A percentile compares a stretch with the other conserved stretches of the same genome.
phyloP scores from a whole-genome alignment of 2,888 invertebrate species.

The Strigamia transsilvanica region DNA sequence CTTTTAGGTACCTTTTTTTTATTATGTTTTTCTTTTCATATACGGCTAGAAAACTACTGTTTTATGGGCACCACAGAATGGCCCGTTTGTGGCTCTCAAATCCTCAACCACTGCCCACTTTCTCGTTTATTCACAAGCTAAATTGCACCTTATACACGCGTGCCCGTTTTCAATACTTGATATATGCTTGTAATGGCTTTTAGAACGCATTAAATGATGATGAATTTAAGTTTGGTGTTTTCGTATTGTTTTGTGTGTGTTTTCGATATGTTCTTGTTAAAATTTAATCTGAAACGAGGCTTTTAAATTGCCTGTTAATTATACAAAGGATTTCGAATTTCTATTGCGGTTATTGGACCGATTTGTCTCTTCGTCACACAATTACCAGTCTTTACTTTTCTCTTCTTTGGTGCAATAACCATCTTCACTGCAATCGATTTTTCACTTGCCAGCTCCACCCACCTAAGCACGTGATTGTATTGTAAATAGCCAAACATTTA shows the following conservation, averaged over 20 bases:
- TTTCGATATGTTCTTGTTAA: too few relatives aligned
- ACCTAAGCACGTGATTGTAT: too few relatives aligned
- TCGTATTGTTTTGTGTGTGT: not conserved
- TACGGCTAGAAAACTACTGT: not conserved
- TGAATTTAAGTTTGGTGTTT: not conserved
- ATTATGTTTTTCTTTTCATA: not conserved
- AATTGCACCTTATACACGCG: not conserved
- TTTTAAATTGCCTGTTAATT: not conserved
- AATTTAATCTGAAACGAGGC: not conserved
- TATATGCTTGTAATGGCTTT: not conserved
- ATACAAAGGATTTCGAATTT: not conserved
- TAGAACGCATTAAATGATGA: not conserved
- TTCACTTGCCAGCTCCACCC: not conserved
- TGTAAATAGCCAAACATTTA: too few relatives aligned
- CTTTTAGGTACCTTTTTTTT: too few relatives aligned
- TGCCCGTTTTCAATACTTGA: not conserved
- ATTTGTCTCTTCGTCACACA: conserved; percentile 29
- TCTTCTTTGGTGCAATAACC: conserved; percentile 24
- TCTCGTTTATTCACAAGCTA: conserved; percentile 18
- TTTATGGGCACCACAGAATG: conserved; percentile 12
- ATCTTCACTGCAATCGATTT: conserved; percentile 15
- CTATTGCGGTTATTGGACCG: not conserved
- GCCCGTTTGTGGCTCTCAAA: conserved; percentile 38
- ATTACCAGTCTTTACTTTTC: too few relatives aligned
- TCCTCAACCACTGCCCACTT: conserved; percentile 40